phyloP scores from a whole-genome alignment of 1,140 invertebrate genomes.

The Homalodisca vitripennis region DNA sequence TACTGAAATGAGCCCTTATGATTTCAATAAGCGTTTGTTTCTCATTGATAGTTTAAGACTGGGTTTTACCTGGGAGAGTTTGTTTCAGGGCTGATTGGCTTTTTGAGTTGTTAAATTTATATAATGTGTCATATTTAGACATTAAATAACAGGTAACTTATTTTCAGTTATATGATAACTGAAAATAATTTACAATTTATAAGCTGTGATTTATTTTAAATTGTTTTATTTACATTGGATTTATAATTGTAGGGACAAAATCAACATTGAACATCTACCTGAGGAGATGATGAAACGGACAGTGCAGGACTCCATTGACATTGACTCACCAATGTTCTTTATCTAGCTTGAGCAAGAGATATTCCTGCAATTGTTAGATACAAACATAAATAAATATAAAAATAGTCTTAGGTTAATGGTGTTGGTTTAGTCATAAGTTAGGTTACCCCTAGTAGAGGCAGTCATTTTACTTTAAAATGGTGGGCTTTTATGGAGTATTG shows the following conservation, averaged over 20 bases:
- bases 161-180: slow-evolving; percentile 1
- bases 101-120: neutral
- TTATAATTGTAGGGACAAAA: slow-evolving; percentile 40
- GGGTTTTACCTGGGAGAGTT: too few relatives aligned
- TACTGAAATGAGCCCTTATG: too few relatives aligned
- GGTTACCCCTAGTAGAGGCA: too few relatives aligned
- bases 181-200: neutral
- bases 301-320: slow-evolving; percentile 38
- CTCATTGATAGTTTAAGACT: too few relatives aligned
- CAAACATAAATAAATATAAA: too few relatives aligned
- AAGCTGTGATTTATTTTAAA: slow-evolving; percentile 14
- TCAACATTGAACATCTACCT: slow-evolving; percentile 29
- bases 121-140: neutral
- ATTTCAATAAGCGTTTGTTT: too few relatives aligned
- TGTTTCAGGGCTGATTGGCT: neutral
- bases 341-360: too few relatives aligned
- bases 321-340: slow-evolving; percentile 48
- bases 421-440: too few relatives aligned
- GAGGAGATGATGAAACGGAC: slow-evolving; percentile 41
- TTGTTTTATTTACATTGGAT: slow-evolving; percentile 29
- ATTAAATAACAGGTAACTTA: neutral
- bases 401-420: too few relatives aligned
- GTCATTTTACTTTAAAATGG: too few relatives aligned
- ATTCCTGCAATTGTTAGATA: too few relatives aligned
- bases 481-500: too few relatives aligned